Conservation (phyloP, 2,888 invertebrate species). For the Microctonus hyperodae region DNA sequence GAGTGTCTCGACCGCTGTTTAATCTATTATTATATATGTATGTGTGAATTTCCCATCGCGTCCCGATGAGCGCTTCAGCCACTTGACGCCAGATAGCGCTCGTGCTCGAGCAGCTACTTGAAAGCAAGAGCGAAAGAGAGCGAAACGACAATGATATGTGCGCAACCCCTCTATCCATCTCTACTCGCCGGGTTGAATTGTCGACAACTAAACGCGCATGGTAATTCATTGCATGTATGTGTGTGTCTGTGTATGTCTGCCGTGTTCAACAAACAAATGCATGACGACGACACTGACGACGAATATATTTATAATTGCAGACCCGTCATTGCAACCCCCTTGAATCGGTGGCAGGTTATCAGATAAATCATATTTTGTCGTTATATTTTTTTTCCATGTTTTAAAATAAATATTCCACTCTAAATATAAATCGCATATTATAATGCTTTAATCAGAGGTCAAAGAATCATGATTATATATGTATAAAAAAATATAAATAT, state of each 20-base stretch:
- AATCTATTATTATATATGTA: background rate
- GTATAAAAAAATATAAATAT: too few relatives aligned
- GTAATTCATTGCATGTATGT: background rate
- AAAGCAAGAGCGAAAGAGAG: slow-evolving; percentile 28
- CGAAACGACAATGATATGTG: slow-evolving; percentile 7
- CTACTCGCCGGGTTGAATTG: background rate
- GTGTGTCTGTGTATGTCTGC: background rate
- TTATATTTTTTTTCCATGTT: background rate
- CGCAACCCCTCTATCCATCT: background rate
- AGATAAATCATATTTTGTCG: background rate
- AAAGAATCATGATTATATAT: background rate
- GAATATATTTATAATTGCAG: background rate
- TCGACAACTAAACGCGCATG: background rate
- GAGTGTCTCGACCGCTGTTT: too few relatives aligned
- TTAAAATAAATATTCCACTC: background rate
- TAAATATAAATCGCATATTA: background rate
- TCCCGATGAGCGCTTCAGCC: slow-evolving; percentile 37
- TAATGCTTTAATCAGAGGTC: background rate
- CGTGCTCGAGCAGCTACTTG: slow-evolving; percentile 31
- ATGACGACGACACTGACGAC: background rate
- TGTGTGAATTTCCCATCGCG: slow-evolving; percentile 35
- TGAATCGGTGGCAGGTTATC: background rate
- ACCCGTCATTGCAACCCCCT: background rate
- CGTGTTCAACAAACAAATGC: background rate
- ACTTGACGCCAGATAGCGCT: slow-evolving; percentile 41